Evolutionary conservation across 37 sponge, comb jelly and placozoan genomes (phyloP).

Genomic region (Ephydatia muelleri): DNA sequence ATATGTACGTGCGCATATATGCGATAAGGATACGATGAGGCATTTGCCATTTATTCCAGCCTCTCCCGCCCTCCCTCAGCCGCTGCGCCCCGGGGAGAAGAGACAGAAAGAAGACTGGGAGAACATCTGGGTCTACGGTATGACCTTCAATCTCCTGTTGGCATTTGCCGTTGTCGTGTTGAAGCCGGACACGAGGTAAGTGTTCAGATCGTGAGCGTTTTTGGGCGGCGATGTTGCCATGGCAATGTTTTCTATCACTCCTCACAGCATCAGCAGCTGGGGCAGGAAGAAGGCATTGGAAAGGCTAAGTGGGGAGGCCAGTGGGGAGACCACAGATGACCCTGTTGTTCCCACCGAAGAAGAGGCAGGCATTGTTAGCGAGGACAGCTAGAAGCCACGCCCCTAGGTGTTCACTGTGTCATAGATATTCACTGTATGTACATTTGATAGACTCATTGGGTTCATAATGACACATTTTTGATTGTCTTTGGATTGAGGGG

Average conservation of each 20-base stretch:
- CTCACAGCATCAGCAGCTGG: slow-evolving; percentile 45
- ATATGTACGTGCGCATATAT: background rate
- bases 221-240: background rate
- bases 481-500: no score
- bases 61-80: slow-evolving; percentile 24
- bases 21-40: no score
- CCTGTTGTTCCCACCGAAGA: slow-evolving; percentile 18
- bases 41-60: no score
- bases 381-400: background rate
- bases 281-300: slow-evolving; percentile 49
- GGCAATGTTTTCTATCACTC: background rate
- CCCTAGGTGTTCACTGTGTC: background rate
- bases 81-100: slow-evolving; percentile 74
- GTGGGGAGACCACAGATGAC: no score
- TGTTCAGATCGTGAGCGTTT: background rate
- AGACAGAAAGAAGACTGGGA: slow-evolving; percentile 74
- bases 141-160: slow-evolving; percentile 60
- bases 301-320: slow-evolving; percentile 21
- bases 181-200: slow-evolving; percentile 74
- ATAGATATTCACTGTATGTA: background rate
- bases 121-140: slow-evolving; percentile 56
- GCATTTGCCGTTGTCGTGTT: slow-evolving; percentile 12
- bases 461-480: no score
- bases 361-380: background rate
- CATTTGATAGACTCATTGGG: background rate